Evolutionary conservation across 2,888 invertebrate genomes (phyloP).

Genomic region (Drosophila acutilabella): DNA sequence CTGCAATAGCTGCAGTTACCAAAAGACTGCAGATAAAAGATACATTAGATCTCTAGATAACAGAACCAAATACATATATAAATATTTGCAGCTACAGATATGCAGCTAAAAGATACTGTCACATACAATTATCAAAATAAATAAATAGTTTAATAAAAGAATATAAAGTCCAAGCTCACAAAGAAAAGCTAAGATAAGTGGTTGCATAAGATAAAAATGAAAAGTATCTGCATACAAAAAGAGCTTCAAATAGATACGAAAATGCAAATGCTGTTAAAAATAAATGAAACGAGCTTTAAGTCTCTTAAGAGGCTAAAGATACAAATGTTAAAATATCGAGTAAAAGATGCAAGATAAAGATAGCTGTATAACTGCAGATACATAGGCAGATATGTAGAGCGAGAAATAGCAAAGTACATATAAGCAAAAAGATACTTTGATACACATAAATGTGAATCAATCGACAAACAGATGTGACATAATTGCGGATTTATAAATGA

Average conservation of each 20-base stretch:
- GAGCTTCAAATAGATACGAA: background rate
- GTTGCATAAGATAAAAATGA: too few relatives aligned
- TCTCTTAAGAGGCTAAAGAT: constrained; percentile 1
- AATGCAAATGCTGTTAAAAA: background rate
- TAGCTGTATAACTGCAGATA: constrained; percentile 1
- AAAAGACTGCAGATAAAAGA: background rate
- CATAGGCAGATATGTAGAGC: constrained; percentile 4
- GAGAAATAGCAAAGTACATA: background rate
- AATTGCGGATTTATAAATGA: constrained; percentile 8
- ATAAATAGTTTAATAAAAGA: too few relatives aligned
- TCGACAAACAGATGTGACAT: too few relatives aligned
- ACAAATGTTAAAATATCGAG: background rate
- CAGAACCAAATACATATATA: too few relatives aligned
- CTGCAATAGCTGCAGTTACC: too few relatives aligned
- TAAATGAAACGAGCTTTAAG: background rate
- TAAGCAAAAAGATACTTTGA: background rate
- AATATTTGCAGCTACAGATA: background rate
- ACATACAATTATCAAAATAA: too few relatives aligned
- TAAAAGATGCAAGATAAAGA: constrained; percentile 6
- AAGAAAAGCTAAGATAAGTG: background rate
- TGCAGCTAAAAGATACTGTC: background rate
- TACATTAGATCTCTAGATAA: background rate
- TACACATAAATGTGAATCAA: background rate
- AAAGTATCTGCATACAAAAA: too few relatives aligned
- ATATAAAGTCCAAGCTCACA: background rate